Evolutionary conservation across 2,113 vertebrate species (phyloP).

Genomic region (Forbesichthys agassizii): DNA sequence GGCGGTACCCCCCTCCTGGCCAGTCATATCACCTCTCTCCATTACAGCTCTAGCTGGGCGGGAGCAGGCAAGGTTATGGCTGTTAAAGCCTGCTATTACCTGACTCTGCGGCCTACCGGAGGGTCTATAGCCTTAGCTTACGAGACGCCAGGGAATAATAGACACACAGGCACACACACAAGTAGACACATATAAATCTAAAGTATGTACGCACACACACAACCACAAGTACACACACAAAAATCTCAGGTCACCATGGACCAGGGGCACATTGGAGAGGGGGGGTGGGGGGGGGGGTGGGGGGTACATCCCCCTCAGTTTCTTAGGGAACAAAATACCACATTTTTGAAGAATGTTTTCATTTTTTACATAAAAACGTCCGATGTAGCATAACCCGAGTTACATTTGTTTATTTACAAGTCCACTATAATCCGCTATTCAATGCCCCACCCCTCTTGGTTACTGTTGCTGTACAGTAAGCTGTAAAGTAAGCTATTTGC

Average conservation of each 20-base stretch:
- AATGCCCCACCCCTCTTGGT: too few relatives aligned
- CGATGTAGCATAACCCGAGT: too few relatives aligned
- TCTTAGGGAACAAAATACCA: too few relatives aligned
- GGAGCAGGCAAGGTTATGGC: slow-evolving; percentile 38
- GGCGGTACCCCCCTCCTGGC: slow-evolving; percentile 43
- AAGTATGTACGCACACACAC: not conserved
- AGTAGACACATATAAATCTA: not conserved
- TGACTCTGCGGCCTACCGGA: slow-evolving; percentile 36
- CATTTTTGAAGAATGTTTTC: too few relatives aligned
- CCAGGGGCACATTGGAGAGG: too few relatives aligned
- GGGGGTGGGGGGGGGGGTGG: too few relatives aligned
- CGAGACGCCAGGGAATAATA: slow-evolving; percentile 7
- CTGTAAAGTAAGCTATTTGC: too few relatives aligned
- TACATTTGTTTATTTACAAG: too few relatives aligned
- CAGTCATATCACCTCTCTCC: slow-evolving; percentile 40
- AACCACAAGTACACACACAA: not conserved
- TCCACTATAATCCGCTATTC: too few relatives aligned
- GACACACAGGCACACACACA: not conserved
- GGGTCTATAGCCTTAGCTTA: slow-evolving; percentile 25
- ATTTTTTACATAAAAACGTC: too few relatives aligned
- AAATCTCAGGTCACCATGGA: not conserved
- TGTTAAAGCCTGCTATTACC: slow-evolving; percentile 38
- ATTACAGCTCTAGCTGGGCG: slow-evolving; percentile 41
- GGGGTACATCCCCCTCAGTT: too few relatives aligned
- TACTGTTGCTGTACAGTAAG: too few relatives aligned